These are phyloP conservation scores for Chelonoidis abingdonii DNA, from an alignment of 2,113 vertebrate species.

Conservation along the genomic window DNA sequence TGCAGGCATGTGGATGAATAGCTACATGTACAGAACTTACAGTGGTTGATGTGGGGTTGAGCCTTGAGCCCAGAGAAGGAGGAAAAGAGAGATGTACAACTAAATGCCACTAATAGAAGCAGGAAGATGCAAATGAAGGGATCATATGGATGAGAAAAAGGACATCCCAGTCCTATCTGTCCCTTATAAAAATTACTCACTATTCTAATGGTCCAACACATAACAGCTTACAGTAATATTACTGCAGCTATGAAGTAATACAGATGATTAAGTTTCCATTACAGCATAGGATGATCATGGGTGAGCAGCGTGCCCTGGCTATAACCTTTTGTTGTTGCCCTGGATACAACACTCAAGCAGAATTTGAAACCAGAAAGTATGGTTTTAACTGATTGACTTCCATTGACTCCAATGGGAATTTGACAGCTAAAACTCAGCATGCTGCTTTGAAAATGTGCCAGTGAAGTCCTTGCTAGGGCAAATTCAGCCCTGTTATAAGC, in stretches of 20 bases:
- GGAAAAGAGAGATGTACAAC: neutral
- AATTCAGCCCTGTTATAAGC: neutral
- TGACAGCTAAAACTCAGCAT: neutral
- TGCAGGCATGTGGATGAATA: neutral
- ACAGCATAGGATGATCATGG: neutral
- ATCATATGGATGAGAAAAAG: neutral
- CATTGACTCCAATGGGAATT: neutral
- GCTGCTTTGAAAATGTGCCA: neutral
- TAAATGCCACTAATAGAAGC: neutral
- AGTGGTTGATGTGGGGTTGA: neutral
- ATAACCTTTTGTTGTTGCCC: slow-evolving; percentile 5
- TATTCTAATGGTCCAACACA: neutral
- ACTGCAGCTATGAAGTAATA: slow-evolving; percentile 56
- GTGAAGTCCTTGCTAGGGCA: neutral
- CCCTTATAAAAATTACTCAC: neutral
- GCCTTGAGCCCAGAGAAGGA: neutral
- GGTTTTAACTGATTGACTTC: neutral
- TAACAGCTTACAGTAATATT: slow-evolving; percentile 19
- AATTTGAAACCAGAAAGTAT: neutral
- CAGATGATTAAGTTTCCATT: slow-evolving; percentile 18
- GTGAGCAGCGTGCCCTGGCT: neutral
- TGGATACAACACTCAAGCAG: neutral
- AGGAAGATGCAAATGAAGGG: neutral
- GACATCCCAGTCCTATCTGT: neutral
- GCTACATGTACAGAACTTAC: neutral